These are phyloP conservation scores for Drosophila koepferae DNA, from an alignment of 2,888 invertebrate genomes.

Conservation along the genomic window DNA sequence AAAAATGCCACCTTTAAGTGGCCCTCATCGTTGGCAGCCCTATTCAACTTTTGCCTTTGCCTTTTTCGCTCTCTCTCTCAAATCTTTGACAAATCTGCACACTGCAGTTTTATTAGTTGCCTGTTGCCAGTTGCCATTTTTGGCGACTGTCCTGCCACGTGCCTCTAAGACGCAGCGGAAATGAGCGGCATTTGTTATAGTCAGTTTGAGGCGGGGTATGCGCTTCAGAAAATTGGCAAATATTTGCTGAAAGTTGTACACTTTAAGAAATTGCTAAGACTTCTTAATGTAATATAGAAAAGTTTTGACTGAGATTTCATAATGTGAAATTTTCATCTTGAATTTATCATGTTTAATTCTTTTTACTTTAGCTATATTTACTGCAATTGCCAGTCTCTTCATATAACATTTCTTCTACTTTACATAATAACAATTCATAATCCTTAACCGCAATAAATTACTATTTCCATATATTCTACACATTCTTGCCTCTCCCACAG, in stretches of 20 bases:
- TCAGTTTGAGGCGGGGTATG: conserved; percentile 16
- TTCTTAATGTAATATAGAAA: too few relatives aligned
- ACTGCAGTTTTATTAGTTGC: conserved; percentile 75
- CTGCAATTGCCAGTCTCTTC: too few relatives aligned
- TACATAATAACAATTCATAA: neutral
- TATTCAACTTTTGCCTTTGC: conserved; percentile 7
- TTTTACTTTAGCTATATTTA: too few relatives aligned
- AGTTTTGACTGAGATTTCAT: too few relatives aligned
- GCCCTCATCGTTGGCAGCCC: conserved; percentile 44
- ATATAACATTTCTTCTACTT: neutral
- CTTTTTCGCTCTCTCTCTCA: conserved; percentile 34
- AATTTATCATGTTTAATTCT: too few relatives aligned
- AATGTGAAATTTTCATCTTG: too few relatives aligned
- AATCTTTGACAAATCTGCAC: conserved; percentile 72
- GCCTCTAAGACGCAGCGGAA: conserved; percentile 72
- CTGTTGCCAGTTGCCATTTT: conserved; percentile 40
- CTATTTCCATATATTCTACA: neutral
- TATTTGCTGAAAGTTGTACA: conserved; percentile 45
- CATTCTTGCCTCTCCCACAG: neutral
- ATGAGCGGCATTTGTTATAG: conserved; percentile 62
- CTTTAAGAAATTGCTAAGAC: conserved; percentile 40
- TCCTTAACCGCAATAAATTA: neutral
- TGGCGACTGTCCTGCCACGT: conserved; percentile 58
- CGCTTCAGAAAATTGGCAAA: conserved; percentile 58
- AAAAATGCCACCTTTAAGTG: conserved; percentile 61